Conservation (phyloP, 2,888 invertebrate genomes). For the Flabesymbios commensalis region DNA sequence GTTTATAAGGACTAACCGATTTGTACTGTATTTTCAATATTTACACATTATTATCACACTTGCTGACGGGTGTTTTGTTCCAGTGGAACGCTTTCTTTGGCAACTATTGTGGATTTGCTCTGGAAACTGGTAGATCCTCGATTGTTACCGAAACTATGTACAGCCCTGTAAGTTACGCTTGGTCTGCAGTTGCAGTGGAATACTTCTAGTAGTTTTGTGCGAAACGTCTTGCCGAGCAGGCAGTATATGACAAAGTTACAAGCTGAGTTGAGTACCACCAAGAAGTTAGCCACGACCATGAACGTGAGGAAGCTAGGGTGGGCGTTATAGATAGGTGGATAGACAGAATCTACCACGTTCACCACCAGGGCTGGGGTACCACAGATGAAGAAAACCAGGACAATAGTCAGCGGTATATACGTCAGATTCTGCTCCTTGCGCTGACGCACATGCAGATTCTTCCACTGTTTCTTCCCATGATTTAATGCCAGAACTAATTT, state of each 20-base stretch:
- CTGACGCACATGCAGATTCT: conserved; percentile 32
- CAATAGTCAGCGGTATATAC: conserved; percentile 40
- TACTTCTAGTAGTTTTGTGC: conserved; percentile 28
- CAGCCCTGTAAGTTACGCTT: no score
- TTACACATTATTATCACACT: no score
- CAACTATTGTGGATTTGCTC: no score
- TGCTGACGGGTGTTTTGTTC: no score
- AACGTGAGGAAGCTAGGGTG: conserved; percentile 7
- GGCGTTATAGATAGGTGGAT: conserved; percentile 5
- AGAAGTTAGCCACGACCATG: conserved; percentile 34
- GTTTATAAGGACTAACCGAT: no score
- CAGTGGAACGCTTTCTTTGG: no score
- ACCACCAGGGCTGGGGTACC: conserved; percentile 37
- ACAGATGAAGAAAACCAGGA: conserved; percentile 40
- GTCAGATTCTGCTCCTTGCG: conserved; percentile 39
- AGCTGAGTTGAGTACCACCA: conserved; percentile 38
- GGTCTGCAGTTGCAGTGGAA: conserved; percentile 14
- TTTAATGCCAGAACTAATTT: conserved; percentile 35
- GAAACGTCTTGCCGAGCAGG: conserved; percentile 36
- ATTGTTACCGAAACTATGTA: no score
- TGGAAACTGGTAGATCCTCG: no score
- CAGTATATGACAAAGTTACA: conserved; percentile 40
- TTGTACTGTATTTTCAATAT: no score
- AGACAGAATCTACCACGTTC: conserved; percentile 35
- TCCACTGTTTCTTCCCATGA: conserved; percentile 36